Percentiles rank a stretch among this genome's conserved stretches.
Evolutionary conservation across 2,888 invertebrate species (phyloP).

Genomic region (Apomyelois bistriatella): DNA sequence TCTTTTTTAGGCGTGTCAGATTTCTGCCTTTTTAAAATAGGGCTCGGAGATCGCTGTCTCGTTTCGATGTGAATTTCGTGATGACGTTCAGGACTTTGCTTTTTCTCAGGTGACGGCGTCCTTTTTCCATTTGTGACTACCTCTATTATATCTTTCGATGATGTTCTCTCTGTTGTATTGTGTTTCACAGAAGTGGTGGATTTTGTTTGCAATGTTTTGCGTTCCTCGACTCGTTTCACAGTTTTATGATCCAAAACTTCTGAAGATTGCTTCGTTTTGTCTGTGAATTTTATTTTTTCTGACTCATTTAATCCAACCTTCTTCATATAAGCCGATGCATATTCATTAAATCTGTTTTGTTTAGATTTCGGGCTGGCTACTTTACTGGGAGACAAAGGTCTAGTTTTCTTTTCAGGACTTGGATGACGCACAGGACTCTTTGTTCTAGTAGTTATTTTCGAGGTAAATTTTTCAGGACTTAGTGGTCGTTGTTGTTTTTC

Average conservation of each 20-base stretch:
- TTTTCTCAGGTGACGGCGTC: constrained; percentile 55
- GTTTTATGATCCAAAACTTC: constrained; percentile 31
- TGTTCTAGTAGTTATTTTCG: constrained; percentile 39
- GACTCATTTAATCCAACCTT: constrained; percentile 63
- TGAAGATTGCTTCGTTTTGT: constrained; percentile 41
- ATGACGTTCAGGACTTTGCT: constrained; percentile 34
- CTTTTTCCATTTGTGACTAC: constrained; percentile 50
- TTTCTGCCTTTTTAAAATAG: constrained; percentile 47
- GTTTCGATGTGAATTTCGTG: constrained; percentile 32
- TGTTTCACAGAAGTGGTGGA: constrained; percentile 33
- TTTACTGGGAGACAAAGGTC: constrained; percentile 61
- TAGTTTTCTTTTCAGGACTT: constrained; percentile 63
- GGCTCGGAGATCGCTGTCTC: constrained; percentile 52
- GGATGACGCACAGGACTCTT: constrained; percentile 51
- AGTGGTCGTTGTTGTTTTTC: constrained; percentile 39
- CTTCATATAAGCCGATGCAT: constrained; percentile 73
- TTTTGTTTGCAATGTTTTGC: constrained; percentile 36
- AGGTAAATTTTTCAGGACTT: constrained; percentile 51
- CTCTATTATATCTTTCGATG: constrained; percentile 57
- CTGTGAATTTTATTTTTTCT: constrained; percentile 48
- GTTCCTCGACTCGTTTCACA: constrained; percentile 35
- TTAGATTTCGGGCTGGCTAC: constrained; percentile 49
- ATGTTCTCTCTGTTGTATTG: constrained; percentile 45
- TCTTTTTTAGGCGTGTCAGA: constrained; percentile 49
- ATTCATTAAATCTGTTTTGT: constrained; percentile 65